Evolutionary conservation across 2,113 vertebrate genomes (phyloP).

Genomic region (Miniopterus natalensis): DNA sequence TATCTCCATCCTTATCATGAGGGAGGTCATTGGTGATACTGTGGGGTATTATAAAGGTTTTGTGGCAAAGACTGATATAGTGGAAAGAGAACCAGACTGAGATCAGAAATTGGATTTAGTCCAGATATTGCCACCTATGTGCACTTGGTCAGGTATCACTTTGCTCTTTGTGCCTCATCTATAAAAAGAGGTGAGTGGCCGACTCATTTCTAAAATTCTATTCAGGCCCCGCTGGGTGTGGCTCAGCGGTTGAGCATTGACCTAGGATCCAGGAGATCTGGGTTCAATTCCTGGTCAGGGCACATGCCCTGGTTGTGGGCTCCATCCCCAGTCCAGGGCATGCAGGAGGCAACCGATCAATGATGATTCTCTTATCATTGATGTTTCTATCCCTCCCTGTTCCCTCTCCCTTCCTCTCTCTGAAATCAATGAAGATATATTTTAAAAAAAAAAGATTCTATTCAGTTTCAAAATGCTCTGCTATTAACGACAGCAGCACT

Average conservation of each 20-base stretch:
- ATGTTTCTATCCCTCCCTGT: no score
- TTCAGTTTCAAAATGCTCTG: neutral
- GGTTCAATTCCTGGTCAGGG: no score
- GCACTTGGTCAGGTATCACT: neutral
- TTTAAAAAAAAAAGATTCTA: neutral
- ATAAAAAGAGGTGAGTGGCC: neutral
- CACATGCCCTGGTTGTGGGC: no score
- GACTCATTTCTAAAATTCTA: neutral
- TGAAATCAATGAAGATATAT: no score
- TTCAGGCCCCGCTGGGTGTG: no score
- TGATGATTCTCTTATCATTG: no score
- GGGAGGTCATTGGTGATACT: conserved; percentile 8
- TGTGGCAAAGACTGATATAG: neutral
- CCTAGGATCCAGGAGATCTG: no score
- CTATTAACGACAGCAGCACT: neutral
- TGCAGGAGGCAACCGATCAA: no score
- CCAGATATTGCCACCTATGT: neutral
- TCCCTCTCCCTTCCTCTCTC: no score
- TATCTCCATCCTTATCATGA: conserved; percentile 37
- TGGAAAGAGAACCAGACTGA: neutral
- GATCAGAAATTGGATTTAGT: neutral
- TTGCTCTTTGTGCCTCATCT: neutral
- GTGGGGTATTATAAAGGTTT: neutral
- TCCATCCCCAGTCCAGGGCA: no score
- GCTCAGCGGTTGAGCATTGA: no score